phyloP scores from a whole-genome alignment of 1,140 invertebrate genomes.

The Drosophila prosaltans region DNA sequence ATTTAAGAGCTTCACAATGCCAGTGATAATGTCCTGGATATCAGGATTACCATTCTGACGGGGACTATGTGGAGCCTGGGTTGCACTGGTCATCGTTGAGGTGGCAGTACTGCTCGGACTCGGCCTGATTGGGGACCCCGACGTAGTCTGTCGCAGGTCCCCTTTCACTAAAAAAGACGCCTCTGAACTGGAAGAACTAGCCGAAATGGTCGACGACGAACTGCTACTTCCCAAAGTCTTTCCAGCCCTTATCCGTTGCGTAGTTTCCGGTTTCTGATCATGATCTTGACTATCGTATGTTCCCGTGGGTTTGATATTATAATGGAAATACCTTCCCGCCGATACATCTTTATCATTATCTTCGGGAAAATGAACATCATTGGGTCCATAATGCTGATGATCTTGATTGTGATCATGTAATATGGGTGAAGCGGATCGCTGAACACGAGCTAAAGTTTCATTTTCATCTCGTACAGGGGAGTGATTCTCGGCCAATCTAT shows the following conservation, averaged over 20 bases:
- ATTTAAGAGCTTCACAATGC: constrained; percentile 93
- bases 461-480: constrained; percentile 50
- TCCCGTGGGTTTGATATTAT: constrained; percentile 79
- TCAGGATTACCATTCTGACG: constrained; percentile 86
- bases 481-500: constrained; percentile 27
- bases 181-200: constrained; percentile 28
- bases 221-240: constrained; percentile 47
- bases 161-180: constrained; percentile 82
- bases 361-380: constrained; percentile 61
- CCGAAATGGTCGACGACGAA: constrained; percentile 5
- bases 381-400: constrained; percentile 42
- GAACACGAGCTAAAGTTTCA: constrained; percentile 66
- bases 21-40: constrained; percentile 95
- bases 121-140: constrained; percentile 82
- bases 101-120: constrained; percentile 74
- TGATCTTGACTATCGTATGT: constrained; percentile 55
- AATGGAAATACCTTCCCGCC: constrained; percentile 76
- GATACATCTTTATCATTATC: constrained; percentile 64
- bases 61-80: constrained; percentile 65
- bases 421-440: constrained; percentile 75
- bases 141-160: constrained; percentile 81
- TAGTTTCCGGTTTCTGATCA: constrained; percentile 57
- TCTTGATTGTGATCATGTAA: constrained; percentile 57
- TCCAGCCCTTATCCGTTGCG: constrained; percentile 57
- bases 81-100: constrained; percentile 64